Conservation (phyloP, 2,113 vertebrate species). For the Struthidea cinerea region DNA sequence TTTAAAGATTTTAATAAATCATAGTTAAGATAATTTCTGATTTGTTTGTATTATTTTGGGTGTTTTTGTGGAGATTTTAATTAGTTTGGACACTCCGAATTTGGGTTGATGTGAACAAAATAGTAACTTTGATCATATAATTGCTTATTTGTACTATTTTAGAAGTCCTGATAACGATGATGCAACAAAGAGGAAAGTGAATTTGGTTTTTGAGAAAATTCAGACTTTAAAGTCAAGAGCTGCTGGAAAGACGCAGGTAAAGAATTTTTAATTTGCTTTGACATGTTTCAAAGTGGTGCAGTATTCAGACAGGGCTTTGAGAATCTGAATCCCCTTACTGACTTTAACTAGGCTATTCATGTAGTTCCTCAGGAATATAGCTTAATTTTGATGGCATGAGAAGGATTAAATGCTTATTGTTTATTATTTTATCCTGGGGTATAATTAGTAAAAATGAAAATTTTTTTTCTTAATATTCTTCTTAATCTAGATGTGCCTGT, state of each 20-base stretch:
- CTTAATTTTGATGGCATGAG: not conserved
- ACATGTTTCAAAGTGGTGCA: not conserved
- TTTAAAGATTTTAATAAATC: not conserved
- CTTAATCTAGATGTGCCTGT: not conserved
- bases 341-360: not conserved
- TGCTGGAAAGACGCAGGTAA: constrained; percentile 76
- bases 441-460: not conserved
- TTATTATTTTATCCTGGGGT: not conserved
- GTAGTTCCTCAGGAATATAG: not conserved
- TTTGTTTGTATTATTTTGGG: not conserved
- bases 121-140: not conserved
- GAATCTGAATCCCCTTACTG: not conserved
- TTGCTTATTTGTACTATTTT: not conserved
- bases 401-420: not conserved
- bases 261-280: constrained; percentile 61
- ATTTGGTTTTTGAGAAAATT: constrained; percentile 98
- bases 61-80: not conserved
- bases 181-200: constrained; percentile 93
- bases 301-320: not conserved
- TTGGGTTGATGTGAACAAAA: not conserved
- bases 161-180: constrained; percentile 92
- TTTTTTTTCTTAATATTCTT: not conserved
- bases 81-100: not conserved
- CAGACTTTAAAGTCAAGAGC: constrained; percentile 96
- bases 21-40: not conserved